Conservation (phyloP, 2,113 vertebrate species). For the Irena cyanogastra region DNA sequence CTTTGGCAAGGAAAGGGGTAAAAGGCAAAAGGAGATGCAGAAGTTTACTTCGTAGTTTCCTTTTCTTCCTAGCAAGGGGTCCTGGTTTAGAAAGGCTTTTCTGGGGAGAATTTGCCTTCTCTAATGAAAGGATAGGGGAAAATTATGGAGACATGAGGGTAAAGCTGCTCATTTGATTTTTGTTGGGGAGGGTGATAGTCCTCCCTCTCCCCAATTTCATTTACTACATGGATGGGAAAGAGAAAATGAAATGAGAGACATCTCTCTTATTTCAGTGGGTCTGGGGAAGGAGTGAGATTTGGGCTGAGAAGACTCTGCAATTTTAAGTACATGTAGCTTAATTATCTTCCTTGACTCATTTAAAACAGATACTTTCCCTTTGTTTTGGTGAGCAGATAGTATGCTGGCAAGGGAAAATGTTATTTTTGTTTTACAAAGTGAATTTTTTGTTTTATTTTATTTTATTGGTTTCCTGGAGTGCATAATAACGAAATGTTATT, state of each 20-base stretch:
- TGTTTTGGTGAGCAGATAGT: slow-evolving; percentile 13
- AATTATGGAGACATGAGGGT: not conserved
- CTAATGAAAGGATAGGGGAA: not conserved
- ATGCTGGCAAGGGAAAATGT: not conserved
- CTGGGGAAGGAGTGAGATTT: not conserved
- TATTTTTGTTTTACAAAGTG: not conserved
- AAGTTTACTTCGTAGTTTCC: not conserved
- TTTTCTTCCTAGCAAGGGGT: not conserved
- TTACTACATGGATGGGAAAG: not conserved
- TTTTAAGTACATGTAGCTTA: not conserved
- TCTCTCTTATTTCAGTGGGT: not conserved
- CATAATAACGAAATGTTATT: slow-evolving; percentile 1
- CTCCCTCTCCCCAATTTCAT: rapidly evolving
- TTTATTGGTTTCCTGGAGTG: slow-evolving; percentile 7
- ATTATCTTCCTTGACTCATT: not conserved
- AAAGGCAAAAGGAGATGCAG: not conserved
- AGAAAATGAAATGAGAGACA: no score
- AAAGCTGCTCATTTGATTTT: not conserved
- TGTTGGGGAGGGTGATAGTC: not conserved
- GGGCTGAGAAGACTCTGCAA: not conserved
- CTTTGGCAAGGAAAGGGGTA: not conserved
- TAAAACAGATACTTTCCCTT: not conserved
- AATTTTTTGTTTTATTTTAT: not conserved
- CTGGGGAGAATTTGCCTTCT: not conserved
- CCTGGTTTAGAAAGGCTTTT: not conserved